phyloP scores from a whole-genome alignment of 2,888 invertebrate genomes.

The Polymixis lichenea region DNA sequence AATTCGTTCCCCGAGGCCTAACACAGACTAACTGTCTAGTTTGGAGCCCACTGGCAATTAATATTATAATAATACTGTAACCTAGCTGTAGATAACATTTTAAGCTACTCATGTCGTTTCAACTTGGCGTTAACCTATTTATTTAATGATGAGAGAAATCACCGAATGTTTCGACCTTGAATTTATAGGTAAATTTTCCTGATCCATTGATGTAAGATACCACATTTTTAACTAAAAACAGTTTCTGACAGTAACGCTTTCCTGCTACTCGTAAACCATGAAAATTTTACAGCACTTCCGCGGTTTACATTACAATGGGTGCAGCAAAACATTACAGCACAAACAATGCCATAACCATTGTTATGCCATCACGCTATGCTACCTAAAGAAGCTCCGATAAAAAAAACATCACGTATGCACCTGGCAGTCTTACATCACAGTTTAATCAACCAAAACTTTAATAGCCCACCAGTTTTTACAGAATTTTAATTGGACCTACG shows the following conservation, averaged over 20 bases:
- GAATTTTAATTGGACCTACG: conserved; percentile 50
- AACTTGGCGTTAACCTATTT: too few relatives aligned
- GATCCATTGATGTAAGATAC: not conserved
- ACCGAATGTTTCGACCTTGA: not conserved
- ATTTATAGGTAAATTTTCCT: not conserved
- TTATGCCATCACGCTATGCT: conserved; percentile 31
- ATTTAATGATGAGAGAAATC: not conserved
- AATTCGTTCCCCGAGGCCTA: too few relatives aligned
- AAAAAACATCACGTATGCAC: conserved; percentile 40
- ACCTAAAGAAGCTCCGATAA: conserved; percentile 32
- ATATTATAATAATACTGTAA: too few relatives aligned
- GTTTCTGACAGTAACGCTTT: not conserved
- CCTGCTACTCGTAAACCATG: not conserved
- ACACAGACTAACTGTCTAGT: too few relatives aligned
- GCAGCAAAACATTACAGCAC: conserved; percentile 23
- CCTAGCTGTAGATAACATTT: too few relatives aligned
- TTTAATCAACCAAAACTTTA: conserved; percentile 32
- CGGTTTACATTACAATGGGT: conserved; percentile 24
- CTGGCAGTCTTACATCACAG: conserved; percentile 41
- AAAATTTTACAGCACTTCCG: conserved; percentile 15
- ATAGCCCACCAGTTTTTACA: conserved; percentile 36
- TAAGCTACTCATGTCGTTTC: too few relatives aligned
- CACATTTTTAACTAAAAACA: not conserved
- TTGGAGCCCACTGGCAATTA: too few relatives aligned
- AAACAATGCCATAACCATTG: conserved; percentile 25